phyloP scores from a whole-genome alignment of 2,888 invertebrate genomes.

The Cheilosia urbana region DNA sequence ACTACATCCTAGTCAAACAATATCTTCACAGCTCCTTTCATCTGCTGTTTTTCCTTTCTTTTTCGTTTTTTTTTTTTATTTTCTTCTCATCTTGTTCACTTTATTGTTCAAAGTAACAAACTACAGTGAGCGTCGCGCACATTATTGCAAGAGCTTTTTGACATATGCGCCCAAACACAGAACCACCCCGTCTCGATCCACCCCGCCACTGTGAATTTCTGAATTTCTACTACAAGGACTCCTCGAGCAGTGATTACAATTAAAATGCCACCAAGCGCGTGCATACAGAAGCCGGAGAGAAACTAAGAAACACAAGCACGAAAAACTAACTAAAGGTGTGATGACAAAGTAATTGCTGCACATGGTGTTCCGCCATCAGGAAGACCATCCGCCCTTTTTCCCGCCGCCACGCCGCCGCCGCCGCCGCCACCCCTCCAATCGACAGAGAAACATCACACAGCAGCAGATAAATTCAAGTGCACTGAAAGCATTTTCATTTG shows the following conservation, averaged over 20 bases:
- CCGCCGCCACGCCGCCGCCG: not conserved
- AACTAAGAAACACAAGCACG: slow-evolving; percentile 42
- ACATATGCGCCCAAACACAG: not conserved
- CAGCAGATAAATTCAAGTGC: slow-evolving; percentile 29
- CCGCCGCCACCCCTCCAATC: not conserved
- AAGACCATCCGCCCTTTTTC: not conserved
- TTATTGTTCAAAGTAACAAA: slow-evolving; percentile 72
- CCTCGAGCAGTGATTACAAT: slow-evolving; percentile 66
- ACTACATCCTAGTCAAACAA: slow-evolving; percentile 45
- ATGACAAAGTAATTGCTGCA: slow-evolving; percentile 72
- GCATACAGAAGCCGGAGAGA: slow-evolving; percentile 7
- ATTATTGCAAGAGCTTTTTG: slow-evolving; percentile 31
- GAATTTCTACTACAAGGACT: slow-evolving; percentile 60
- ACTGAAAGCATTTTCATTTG: slow-evolving; percentile 62
- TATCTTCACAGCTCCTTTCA: slow-evolving; percentile 23
- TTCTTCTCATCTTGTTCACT: slow-evolving; percentile 61
- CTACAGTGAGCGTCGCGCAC: slow-evolving; percentile 16
- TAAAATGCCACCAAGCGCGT: slow-evolving; percentile 58
- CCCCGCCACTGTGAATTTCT: slow-evolving; percentile 24
- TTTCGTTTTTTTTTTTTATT: slow-evolving; percentile 6
- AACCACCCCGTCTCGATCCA: not conserved
- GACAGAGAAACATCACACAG: slow-evolving; percentile 8
- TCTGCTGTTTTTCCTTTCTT: slow-evolving; percentile 13
- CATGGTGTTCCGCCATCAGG: slow-evolving; percentile 56
- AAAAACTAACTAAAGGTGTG: slow-evolving; percentile 63